phyloP scores from a whole-genome alignment of 2,888 invertebrate species.

The Eucera pruinosa region DNA sequence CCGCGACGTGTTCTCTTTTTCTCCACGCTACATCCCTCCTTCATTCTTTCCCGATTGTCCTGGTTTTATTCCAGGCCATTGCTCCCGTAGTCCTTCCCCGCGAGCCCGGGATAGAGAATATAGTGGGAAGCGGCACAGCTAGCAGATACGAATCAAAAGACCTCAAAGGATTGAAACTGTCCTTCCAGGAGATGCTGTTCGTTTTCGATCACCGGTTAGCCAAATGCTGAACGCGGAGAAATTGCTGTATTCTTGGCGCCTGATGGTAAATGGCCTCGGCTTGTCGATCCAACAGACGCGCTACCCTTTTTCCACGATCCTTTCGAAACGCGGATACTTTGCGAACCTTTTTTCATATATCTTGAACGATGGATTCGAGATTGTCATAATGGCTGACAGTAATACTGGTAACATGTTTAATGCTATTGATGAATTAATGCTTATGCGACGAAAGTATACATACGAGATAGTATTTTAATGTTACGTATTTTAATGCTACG shows the following conservation, averaged over 20 bases:
- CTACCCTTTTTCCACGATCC: not conserved
- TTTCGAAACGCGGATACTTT: not conserved
- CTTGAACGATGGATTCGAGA: too few species aligned
- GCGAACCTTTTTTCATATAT: not conserved
- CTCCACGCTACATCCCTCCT: constrained; percentile 19
- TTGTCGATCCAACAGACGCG: constrained; percentile 11
- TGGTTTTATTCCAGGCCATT: constrained; percentile 66
- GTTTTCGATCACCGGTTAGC: constrained; percentile 46
- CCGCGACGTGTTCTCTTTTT: constrained; percentile 26
- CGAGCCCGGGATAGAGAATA: constrained; percentile 36
- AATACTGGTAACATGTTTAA: too few species aligned
- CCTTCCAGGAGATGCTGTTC: constrained; percentile 30
- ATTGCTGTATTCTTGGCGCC: constrained; percentile 42
- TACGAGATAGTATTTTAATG: too few species aligned
- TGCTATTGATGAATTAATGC: too few species aligned
- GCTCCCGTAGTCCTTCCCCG: constrained; percentile 46
- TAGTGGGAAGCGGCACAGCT: constrained; percentile 31
- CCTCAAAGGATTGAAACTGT: constrained; percentile 59
- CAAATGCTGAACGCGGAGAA: constrained; percentile 30
- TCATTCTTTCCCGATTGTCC: constrained; percentile 60
- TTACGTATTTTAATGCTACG: too few species aligned
- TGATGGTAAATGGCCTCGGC: constrained; percentile 18
- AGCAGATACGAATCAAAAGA: constrained; percentile 61
- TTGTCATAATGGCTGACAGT: too few species aligned
- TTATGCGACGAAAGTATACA: too few species aligned